phyloP scores from a whole-genome alignment of 2,888 invertebrate genomes.

The Glomeris marginata region DNA sequence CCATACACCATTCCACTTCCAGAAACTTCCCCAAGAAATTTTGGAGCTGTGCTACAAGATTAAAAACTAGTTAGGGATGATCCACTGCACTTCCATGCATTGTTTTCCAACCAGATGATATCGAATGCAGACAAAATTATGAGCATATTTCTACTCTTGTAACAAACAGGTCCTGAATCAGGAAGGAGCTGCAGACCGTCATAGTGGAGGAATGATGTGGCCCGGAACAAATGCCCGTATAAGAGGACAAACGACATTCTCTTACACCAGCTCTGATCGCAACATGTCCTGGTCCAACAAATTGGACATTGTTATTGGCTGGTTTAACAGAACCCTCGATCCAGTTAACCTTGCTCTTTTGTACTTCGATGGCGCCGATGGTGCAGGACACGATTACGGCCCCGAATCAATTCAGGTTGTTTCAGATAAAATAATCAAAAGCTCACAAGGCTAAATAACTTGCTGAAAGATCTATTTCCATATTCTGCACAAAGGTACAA shows the following conservation, averaged over 20 bases:
- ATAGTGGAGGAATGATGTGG: slow-evolving; percentile 54
- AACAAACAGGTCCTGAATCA: slow-evolving; percentile 12
- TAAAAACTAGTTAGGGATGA: too few relatives aligned
- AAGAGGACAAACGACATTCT: slow-evolving; percentile 29
- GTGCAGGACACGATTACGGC: slow-evolving; percentile 38
- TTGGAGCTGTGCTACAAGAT: too few relatives aligned
- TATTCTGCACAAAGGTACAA: too few relatives aligned
- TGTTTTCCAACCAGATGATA: too few relatives aligned
- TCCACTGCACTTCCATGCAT: too few relatives aligned
- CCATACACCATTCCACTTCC: too few relatives aligned
- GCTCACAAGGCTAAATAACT: too few relatives aligned
- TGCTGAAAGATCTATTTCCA: too few relatives aligned
- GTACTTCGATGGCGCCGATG: slow-evolving; percentile 56
- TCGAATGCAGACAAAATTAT: too few relatives aligned
- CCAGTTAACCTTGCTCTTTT: slow-evolving; percentile 52
- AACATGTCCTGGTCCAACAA: slow-evolving; percentile 21
- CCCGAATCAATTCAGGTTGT: slow-evolving; percentile 11
- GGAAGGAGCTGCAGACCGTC: slow-evolving; percentile 1
- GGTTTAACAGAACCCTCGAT: slow-evolving; percentile 40
- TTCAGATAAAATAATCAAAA: too few relatives aligned
- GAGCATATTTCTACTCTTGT: too few relatives aligned
- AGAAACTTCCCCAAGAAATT: too few relatives aligned
- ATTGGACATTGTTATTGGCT: slow-evolving; percentile 42
- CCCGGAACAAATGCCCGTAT: slow-evolving; percentile 44
- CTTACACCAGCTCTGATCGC: slow-evolving; percentile 18